These are phyloP conservation scores for Percopsis transmontana DNA, from an alignment of 2,113 vertebrate species.

Conservation along the genomic window DNA sequence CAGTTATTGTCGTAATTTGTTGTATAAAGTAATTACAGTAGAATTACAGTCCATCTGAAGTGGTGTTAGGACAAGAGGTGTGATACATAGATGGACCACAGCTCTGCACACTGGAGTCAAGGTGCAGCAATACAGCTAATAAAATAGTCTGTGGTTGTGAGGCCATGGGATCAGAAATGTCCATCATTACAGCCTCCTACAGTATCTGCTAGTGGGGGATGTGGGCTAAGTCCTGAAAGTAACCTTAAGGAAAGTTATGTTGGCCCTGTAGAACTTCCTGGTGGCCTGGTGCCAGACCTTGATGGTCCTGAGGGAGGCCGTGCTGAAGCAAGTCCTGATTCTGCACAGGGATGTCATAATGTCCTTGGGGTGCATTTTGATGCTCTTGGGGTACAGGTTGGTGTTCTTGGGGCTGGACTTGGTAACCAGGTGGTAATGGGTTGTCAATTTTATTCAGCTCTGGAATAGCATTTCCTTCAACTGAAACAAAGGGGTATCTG, in stretches of 20 bases:
- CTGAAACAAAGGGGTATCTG: conserved; percentile 36
- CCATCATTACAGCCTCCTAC: conserved; percentile 21
- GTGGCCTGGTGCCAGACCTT: conserved; percentile 61
- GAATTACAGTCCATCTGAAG: conserved; percentile 37
- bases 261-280: conserved; percentile 58
- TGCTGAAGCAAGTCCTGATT: conserved; percentile 44
- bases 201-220: not conserved
- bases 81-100: conserved; percentile 3
- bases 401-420: conserved; percentile 45
- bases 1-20: too few relatives aligned
- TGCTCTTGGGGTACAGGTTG: conserved; percentile 19
- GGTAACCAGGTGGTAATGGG: conserved; percentile 47
- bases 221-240: not conserved
- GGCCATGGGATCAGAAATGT: conserved; percentile 25
- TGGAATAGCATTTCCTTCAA: conserved; percentile 69
- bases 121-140: conserved; percentile 19
- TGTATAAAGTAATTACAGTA: too few relatives aligned
- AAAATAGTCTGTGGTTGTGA: conserved; percentile 48
- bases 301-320: conserved; percentile 49
- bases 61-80: conserved; percentile 43
- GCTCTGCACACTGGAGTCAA: conserved; percentile 38
- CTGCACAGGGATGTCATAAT: conserved; percentile 23
- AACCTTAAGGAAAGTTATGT: conserved; percentile 47
- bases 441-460: conserved; percentile 36
- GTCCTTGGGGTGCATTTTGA: conserved; percentile 49